Conservation (phyloP, 2,113 vertebrate species). For the Pituophis catenifer region DNA sequence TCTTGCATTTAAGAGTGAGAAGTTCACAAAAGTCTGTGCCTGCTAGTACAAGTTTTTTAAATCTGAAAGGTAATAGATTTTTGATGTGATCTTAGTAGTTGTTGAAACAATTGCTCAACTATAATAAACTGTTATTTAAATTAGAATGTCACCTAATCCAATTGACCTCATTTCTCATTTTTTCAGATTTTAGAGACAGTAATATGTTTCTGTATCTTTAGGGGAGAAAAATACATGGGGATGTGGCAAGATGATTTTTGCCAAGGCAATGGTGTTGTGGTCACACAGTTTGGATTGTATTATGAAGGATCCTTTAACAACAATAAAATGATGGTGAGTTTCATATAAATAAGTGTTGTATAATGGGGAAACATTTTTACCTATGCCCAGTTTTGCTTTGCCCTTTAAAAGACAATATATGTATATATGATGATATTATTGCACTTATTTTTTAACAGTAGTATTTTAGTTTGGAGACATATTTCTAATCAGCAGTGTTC, state of each 20-base stretch:
- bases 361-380: not conserved
- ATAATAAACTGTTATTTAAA: not conserved
- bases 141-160: not conserved
- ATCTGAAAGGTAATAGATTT: not conserved
- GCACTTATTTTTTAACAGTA: not conserved
- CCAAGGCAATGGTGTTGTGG: constrained; percentile 92
- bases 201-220: constrained; percentile 52
- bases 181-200: constrained; percentile 1
- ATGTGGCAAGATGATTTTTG: constrained; percentile 93
- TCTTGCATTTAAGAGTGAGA: not conserved
- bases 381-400: not conserved
- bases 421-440: not conserved
- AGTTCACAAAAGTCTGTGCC: not conserved
- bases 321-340: constrained; percentile 95
- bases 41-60: not conserved
- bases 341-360: not conserved
- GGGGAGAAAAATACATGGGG: constrained; percentile 98
- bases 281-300: constrained; percentile 97
- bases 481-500: not conserved
- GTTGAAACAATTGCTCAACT: not conserved
- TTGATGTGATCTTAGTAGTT: not conserved
- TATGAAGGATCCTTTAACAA: constrained; percentile 92
- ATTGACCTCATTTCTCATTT: not conserved
- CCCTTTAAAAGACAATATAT: not conserved
- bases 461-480: not conserved